These are phyloP conservation scores for Perodicticus potto DNA, from an alignment of 2,797 vertebrate genomes.

Conservation along the genomic window DNA sequence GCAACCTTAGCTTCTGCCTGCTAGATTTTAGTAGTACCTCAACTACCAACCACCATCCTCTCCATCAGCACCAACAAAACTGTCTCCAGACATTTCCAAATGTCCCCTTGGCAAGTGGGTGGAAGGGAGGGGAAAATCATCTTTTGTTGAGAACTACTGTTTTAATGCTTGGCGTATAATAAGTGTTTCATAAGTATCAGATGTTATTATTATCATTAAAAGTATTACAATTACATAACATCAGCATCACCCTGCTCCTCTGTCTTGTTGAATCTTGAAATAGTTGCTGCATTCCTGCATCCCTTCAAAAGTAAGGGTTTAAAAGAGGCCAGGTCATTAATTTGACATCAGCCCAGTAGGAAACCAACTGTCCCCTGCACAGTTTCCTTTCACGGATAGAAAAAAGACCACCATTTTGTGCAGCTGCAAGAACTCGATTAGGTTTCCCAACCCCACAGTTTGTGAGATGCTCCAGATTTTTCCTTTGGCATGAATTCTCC, in stretches of 20 bases:
- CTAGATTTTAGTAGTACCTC: neutral
- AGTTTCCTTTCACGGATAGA: neutral
- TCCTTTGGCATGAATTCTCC: neutral
- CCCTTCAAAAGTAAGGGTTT: neutral
- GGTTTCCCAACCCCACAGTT: accelerated
- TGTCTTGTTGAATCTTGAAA: neutral
- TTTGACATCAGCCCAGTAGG: neutral
- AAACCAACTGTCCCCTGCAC: neutral
- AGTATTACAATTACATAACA: neutral
- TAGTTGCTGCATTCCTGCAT: neutral
- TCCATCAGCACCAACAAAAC: neutral
- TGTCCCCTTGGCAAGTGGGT: neutral
- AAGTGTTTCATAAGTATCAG: neutral
- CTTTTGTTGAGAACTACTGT: neutral
- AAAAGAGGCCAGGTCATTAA: neutral
- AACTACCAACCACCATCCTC: neutral
- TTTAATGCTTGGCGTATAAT: neutral
- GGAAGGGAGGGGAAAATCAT: neutral
- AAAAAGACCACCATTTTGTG: neutral
- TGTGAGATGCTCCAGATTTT: neutral
- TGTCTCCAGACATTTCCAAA: neutral
- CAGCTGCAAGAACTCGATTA: too few species aligned
- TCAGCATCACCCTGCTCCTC: neutral
- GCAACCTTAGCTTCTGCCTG: neutral
- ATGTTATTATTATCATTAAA: neutral